These are phyloP conservation scores for Zhuqinia jingwanae DNA, from an alignment of 2,888 invertebrate species.

Conservation along the genomic window DNA sequence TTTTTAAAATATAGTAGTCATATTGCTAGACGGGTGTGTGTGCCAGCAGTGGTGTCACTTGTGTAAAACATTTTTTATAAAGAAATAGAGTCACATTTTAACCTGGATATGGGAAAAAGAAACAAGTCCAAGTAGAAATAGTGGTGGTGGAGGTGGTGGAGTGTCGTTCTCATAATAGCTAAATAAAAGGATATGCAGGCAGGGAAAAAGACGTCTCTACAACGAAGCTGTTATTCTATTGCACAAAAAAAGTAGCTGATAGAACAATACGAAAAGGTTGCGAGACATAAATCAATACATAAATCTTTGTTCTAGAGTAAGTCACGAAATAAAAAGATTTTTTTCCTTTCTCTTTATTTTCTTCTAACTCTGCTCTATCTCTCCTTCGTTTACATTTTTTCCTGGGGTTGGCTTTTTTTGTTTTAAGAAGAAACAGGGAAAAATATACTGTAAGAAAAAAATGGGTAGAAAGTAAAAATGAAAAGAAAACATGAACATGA, in stretches of 20 bases:
- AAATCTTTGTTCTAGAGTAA: conserved; percentile 72
- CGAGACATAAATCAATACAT: conserved; percentile 77
- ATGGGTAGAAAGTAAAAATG: too few relatives aligned
- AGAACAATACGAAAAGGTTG: conserved; percentile 11
- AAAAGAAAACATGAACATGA: too few relatives aligned
- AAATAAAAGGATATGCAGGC: not conserved
- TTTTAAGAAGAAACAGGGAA: not conserved
- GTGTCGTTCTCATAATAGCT: not conserved
- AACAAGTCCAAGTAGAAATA: conserved; percentile 4
- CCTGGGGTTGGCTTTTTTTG: conserved; percentile 35
- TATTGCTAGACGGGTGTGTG: too few relatives aligned
- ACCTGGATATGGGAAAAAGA: conserved; percentile 13
- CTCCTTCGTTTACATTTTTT: conserved; percentile 9
- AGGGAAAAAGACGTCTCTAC: not conserved
- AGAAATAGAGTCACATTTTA: not conserved
- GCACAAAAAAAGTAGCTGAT: not conserved
- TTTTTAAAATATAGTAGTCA: too few relatives aligned
- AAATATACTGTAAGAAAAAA: too few relatives aligned
- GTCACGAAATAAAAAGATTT: conserved; percentile 72
- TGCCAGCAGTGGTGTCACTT: too few relatives aligned
- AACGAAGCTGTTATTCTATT: not conserved
- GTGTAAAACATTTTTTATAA: too few relatives aligned
- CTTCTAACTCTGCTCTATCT: conserved; percentile 9
- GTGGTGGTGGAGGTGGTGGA: too few relatives aligned
- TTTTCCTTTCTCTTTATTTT: conserved; percentile 4